Evolutionary conservation across 1,140 invertebrate species (phyloP).

Genomic region (Agraylea sexmaculata): DNA sequence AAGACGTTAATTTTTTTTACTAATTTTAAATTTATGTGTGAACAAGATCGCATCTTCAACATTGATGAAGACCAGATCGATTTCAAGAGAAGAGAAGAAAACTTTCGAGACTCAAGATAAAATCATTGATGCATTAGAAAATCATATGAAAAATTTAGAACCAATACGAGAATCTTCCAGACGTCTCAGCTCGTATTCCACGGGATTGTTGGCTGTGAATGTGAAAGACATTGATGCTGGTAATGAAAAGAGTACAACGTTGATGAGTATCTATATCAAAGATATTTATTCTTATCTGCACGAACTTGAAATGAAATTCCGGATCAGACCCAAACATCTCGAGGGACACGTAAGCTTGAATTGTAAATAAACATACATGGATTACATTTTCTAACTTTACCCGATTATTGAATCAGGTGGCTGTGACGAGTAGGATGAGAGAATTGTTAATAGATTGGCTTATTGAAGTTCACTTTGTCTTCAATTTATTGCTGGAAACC

Average conservation of each 20-base stretch:
- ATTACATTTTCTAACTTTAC: slow-evolving; percentile 1
- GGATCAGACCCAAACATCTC: slow-evolving; percentile 50
- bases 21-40: slow-evolving; percentile 23
- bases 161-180: neutral
- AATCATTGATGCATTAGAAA: slow-evolving; percentile 24
- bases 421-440: slow-evolving; percentile 73
- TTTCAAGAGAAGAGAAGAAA: slow-evolving; percentile 25
- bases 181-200: slow-evolving; percentile 21
- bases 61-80: slow-evolving; percentile 21
- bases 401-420: slow-evolving; percentile 21
- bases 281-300: slow-evolving; percentile 76
- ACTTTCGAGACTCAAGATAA: slow-evolving; percentile 22
- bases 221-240: slow-evolving; percentile 57
- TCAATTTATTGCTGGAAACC: slow-evolving; percentile 81
- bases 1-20: too few species aligned
- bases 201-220: slow-evolving; percentile 26
- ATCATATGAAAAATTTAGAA: slow-evolving; percentile 9
- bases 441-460: slow-evolving; percentile 87
- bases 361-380: slow-evolving; percentile 66
- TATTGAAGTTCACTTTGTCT: slow-evolving; percentile 82
- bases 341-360: slow-evolving; percentile 47
- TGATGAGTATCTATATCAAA: slow-evolving; percentile 71
- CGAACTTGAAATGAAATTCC: slow-evolving; percentile 53
- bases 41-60: slow-evolving; percentile 25
- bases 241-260: slow-evolving; percentile 53